Evolutionary conservation across 2,797 vertebrate genomes (phyloP).

Genomic region (Margarornis squamiger): DNA sequence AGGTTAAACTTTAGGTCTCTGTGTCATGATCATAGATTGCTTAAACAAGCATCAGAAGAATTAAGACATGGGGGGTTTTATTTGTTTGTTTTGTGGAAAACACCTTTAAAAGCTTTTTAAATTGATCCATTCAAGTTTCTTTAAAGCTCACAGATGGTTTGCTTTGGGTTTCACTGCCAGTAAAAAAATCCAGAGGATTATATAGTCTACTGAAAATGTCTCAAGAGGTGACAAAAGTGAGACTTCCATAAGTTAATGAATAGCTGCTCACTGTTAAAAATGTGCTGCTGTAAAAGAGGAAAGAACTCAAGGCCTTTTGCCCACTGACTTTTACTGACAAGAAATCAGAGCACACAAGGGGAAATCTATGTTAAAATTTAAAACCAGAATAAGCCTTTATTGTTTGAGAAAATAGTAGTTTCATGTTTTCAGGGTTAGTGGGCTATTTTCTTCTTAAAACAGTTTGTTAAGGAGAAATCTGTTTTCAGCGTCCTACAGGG

Average conservation of each 20-base stretch:
- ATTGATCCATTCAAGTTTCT: not conserved
- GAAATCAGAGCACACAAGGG: not conserved
- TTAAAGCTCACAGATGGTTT: not conserved
- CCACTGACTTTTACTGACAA: not conserved
- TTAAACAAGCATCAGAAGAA: not conserved
- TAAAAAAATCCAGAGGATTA: not conserved
- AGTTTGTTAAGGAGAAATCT: not conserved
- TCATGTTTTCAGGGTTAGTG: not conserved
- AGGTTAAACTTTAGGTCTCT: not conserved
- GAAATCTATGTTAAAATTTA: not conserved
- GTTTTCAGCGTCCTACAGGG: not conserved
- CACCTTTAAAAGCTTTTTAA: not conserved
- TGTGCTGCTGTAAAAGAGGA: not conserved
- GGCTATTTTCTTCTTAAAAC: not conserved
- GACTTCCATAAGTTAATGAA: not conserved
- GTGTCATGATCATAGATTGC: not conserved
- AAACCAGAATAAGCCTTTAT: not conserved
- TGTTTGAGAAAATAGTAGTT: not conserved
- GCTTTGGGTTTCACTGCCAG: not conserved
- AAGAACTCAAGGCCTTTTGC: not conserved
- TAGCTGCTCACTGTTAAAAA: not conserved
- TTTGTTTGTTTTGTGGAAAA: not conserved
- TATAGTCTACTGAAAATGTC: not conserved
- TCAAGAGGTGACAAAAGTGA: not conserved
- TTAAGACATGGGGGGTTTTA: not conserved